Conservation (phyloP, 2,888 invertebrate species). For the Cryptocheilus praepositus region DNA sequence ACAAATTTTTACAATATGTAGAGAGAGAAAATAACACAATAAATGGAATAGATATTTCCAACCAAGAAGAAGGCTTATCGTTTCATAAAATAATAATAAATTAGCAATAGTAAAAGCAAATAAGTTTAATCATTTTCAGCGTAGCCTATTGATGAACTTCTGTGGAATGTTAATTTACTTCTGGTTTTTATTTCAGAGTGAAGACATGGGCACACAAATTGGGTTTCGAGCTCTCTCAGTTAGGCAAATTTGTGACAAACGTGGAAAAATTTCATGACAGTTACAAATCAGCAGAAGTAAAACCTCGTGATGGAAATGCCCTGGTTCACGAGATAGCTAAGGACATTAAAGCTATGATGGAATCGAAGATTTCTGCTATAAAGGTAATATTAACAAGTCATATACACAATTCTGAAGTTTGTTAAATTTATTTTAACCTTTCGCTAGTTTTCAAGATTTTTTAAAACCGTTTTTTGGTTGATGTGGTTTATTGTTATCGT, state of each 20-base stretch:
- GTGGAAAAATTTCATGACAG: conserved; percentile 88
- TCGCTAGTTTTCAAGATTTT: too few relatives aligned
- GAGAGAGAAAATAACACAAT: too few relatives aligned
- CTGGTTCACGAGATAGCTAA: conserved; percentile 89
- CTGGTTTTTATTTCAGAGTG: conserved; percentile 76
- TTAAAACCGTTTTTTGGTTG: too few relatives aligned
- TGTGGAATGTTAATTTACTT: not conserved
- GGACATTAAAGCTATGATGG: conserved; percentile 92
- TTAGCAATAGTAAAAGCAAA: too few relatives aligned
- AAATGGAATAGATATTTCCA: too few relatives aligned
- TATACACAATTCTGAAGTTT: too few relatives aligned
- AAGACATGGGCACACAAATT: conserved; percentile 89
- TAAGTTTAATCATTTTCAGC: too few relatives aligned
- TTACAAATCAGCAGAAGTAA: conserved; percentile 86
- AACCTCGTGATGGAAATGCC: conserved; percentile 85
- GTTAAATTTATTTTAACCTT: too few relatives aligned
- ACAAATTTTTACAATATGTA: too few relatives aligned
- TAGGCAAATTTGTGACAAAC: conserved; percentile 88
- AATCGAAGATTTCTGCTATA: conserved; percentile 90
- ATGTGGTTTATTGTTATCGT: too few relatives aligned
- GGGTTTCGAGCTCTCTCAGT: conserved; percentile 86
- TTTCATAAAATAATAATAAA: too few relatives aligned
- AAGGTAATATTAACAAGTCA: conserved; percentile 76
- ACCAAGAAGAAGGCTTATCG: too few relatives aligned
- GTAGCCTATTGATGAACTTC: not conserved